Percentiles rank a stretch among this genome's conserved stretches.
phyloP scores from a whole-genome alignment of 2,888 invertebrate genomes.

The Panopea generosa region DNA sequence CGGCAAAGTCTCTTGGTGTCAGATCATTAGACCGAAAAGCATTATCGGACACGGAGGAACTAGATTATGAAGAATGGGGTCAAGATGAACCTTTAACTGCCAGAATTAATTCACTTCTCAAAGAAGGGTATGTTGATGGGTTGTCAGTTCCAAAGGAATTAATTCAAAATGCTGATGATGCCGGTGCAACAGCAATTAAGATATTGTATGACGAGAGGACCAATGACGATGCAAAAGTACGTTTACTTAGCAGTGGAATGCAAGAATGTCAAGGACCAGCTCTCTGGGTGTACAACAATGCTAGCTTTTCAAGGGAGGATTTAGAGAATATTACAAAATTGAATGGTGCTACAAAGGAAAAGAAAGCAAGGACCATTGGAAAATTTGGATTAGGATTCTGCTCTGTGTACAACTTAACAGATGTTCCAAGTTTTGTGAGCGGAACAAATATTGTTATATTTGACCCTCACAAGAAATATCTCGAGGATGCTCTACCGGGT shows the following conservation, averaged over 20 bases:
- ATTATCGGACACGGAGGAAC: conserved; percentile 15
- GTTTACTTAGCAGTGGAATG: conserved; percentile 78
- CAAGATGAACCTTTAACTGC: conserved; percentile 76
- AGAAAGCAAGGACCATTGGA: conserved; percentile 78
- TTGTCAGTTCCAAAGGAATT: conserved; percentile 78
- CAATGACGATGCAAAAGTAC: conserved; percentile 67
- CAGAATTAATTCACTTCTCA: conserved; percentile 68
- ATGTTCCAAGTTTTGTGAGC: conserved; percentile 83
- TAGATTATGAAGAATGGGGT: conserved; percentile 64
- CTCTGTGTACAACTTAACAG: conserved; percentile 82
- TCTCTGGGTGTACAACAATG: conserved; percentile 82
- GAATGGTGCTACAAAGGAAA: conserved; percentile 80
- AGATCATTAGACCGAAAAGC: neutral
- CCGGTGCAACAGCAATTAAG: conserved; percentile 69
- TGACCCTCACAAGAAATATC: conserved; percentile 80
- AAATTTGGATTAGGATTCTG: conserved; percentile 83
- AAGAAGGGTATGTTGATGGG: conserved; percentile 76
- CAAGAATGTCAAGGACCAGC: conserved; percentile 81
- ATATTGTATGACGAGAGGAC: conserved; percentile 80
- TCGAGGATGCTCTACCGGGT: conserved; percentile 68
- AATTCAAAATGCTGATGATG: conserved; percentile 81
- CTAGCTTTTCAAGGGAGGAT: conserved; percentile 79
- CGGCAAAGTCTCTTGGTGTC: neutral
- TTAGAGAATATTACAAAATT: conserved; percentile 81
- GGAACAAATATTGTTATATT: conserved; percentile 81